Base-by-base conservation (phyloP, 2,797 vertebrate species). In the Poeciliopsis gracilis region DNA sequence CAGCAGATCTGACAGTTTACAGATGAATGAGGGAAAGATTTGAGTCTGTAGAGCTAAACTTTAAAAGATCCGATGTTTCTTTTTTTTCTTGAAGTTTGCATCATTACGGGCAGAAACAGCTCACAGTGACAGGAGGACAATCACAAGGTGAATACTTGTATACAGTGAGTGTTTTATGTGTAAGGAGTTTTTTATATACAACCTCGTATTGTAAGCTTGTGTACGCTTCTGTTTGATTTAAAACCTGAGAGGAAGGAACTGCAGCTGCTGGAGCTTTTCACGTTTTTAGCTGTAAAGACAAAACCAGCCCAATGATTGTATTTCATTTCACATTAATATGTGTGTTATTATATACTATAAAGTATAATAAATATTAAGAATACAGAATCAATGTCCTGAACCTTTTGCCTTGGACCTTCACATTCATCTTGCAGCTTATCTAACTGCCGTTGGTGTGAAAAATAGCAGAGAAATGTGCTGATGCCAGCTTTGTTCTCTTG, bases 401-500 rank as follows among this genome's bases (percentile, higher is more conserved):
- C 78, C 77, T 72, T 71, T 49, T 75, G 73, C 59, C 72, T 70
- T 81, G 51, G 53, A 63, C 30, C 5, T 30, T 75, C 82, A 87
- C 78, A 79, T 67, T 2, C 72, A 76, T 77, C 81, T 67, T 80
- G 6, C 16, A 46, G 59, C 38, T 85, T 43, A 63, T 77, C 77
- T 72, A 77, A 57, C 83, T 55, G 2, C 78, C 6, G 43, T n/a
- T 0, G 41, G 47, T 45, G 45, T 30, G 16, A 83, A 82, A 76
- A 72, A 51, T 81, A 61, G 11, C 43, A 13, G 57, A 82, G 74
- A 18, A 85, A 87, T 85, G 83, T 85, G 84, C 79, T 84, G 85
- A 87, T 82, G 47, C 10, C 28, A 53, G 36, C 72, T 49, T 59
- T 80, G 61, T 41, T n/a, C 36, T 46, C 3, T 46, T 12, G 53